Percentiles rank a stretch among this genome's conserved stretches.
These are phyloP conservation scores for Drosophila neotestacea DNA, from an alignment of 2,888 invertebrate genomes.

Conservation along the genomic window DNA sequence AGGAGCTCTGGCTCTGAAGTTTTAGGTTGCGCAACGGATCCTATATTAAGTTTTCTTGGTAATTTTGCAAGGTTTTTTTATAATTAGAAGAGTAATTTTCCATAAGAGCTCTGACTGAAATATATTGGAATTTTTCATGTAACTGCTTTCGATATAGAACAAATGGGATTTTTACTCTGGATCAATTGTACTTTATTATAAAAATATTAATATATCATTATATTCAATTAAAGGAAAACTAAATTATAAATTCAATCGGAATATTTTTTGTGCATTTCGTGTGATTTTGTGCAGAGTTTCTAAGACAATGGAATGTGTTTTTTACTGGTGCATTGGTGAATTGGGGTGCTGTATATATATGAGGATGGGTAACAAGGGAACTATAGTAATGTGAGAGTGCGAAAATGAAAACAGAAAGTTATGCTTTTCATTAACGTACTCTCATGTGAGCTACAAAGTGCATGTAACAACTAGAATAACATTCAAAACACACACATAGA, in stretches of 20 bases:
- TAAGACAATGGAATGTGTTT: constrained; percentile 37
- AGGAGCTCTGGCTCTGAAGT: no score
- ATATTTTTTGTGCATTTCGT: constrained; percentile 44
- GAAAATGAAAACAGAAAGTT: not conserved
- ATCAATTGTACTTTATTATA: no score
- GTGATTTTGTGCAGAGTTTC: constrained; percentile 47
- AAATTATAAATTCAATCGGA: not conserved
- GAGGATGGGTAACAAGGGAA: constrained; percentile 13
- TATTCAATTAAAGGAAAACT: constrained; percentile 15
- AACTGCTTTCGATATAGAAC: no score
- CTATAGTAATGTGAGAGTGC: constrained; percentile 14
- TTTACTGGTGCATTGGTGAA: constrained; percentile 34
- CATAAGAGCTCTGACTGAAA: no score
- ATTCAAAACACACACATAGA: constrained; percentile 45
- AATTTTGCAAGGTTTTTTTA: no score
- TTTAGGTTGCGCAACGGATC: no score
- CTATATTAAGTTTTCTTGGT: no score
- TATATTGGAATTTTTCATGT: no score
- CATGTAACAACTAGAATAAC: constrained; percentile 41
- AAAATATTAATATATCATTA: no score
- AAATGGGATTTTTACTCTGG: no score
- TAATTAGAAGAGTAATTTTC: no score
- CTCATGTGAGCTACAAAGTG: constrained; percentile 4
- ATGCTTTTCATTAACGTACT: constrained; percentile 6
- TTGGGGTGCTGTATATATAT: constrained; percentile 20